These are phyloP conservation scores for Thunnus albacares DNA, from an alignment of 2,797 vertebrate species.

Conservation along the genomic window DNA sequence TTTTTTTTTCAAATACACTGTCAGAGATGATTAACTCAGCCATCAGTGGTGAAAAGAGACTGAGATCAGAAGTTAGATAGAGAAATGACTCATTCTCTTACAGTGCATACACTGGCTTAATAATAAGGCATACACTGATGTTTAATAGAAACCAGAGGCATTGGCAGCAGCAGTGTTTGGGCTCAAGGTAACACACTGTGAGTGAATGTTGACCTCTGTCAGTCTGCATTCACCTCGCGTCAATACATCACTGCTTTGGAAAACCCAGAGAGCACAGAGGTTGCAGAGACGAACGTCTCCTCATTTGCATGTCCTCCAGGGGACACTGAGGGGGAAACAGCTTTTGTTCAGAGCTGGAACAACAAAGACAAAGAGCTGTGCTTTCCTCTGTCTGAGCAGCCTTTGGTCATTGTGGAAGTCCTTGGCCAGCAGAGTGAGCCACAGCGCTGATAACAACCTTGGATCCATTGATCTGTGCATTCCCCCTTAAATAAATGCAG, in stretches of 20 bases:
- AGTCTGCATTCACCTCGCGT: slow-evolving; percentile 23
- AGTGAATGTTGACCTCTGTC: slow-evolving; percentile 39
- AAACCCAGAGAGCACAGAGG: neutral
- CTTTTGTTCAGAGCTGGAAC: neutral
- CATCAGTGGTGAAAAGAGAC: neutral
- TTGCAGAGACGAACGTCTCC: neutral
- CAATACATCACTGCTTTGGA: slow-evolving; percentile 11
- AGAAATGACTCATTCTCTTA: slow-evolving; percentile 34
- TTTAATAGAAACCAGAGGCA: slow-evolving; percentile 29
- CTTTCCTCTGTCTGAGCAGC: neutral
- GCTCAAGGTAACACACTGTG: slow-evolving; percentile 10
- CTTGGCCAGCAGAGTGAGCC: slow-evolving; percentile 36
- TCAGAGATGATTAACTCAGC: slow-evolving; percentile 32
- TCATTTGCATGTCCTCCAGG: slow-evolving; percentile 31
- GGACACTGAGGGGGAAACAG: neutral
- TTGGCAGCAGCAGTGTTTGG: neutral
- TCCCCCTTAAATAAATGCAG: slow-evolving; percentile 21
- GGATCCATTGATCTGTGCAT: slow-evolving; percentile 44
- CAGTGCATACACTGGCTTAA: slow-evolving; percentile 1
- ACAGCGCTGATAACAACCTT: slow-evolving; percentile 42
- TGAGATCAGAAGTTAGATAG: slow-evolving; percentile 15
- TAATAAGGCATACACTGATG: slow-evolving; percentile 14
- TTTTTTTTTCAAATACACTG: slow-evolving; percentile 25
- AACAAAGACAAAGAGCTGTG: neutral
- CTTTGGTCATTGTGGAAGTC: neutral